These are phyloP conservation scores for Neoaliturus tenellus DNA, from an alignment of 2,888 invertebrate genomes.

Conservation along the genomic window DNA sequence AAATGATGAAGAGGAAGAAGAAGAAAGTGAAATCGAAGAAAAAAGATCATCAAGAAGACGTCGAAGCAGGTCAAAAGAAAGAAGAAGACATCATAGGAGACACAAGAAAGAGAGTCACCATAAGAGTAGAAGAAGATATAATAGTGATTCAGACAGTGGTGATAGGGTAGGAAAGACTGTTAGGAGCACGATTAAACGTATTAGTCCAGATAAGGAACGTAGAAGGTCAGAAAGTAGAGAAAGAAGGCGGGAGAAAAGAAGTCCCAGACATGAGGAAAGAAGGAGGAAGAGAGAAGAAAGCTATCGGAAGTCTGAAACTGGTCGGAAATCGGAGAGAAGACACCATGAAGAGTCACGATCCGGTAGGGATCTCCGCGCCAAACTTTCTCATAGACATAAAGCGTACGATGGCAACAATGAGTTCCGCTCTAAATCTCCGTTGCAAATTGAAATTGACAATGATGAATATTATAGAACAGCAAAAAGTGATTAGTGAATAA, in stretches of 20 bases:
- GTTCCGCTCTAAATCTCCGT: constrained; percentile 57
- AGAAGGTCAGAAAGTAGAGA: constrained; percentile 60
- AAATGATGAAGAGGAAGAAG: constrained; percentile 38
- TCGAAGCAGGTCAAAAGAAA: constrained; percentile 55
- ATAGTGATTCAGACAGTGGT: constrained; percentile 32
- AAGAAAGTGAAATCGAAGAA: constrained; percentile 46
- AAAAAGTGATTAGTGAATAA: constrained; percentile 56
- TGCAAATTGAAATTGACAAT: constrained; percentile 66
- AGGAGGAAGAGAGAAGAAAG: constrained; percentile 25
- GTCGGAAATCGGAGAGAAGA: not conserved
- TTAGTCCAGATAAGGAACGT: constrained; percentile 43
- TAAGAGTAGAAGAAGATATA: constrained; percentile 26
- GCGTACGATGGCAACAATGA: constrained; percentile 23
- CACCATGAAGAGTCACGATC: not conserved
- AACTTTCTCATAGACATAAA: constrained; percentile 39
- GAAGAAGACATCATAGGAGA: constrained; percentile 49
- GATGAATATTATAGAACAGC: constrained; percentile 62
- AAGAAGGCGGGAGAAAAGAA: constrained; percentile 30
- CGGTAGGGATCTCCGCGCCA: constrained; percentile 29
- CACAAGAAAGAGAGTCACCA: constrained; percentile 25
- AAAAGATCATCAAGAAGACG: constrained; percentile 44
- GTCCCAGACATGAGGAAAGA: constrained; percentile 32
- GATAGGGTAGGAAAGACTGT: not conserved
- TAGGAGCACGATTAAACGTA: constrained; percentile 24
- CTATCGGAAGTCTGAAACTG: constrained; percentile 15